Conservation (phyloP, 2,797 vertebrate genomes). For the Poecilia velifera region DNA sequence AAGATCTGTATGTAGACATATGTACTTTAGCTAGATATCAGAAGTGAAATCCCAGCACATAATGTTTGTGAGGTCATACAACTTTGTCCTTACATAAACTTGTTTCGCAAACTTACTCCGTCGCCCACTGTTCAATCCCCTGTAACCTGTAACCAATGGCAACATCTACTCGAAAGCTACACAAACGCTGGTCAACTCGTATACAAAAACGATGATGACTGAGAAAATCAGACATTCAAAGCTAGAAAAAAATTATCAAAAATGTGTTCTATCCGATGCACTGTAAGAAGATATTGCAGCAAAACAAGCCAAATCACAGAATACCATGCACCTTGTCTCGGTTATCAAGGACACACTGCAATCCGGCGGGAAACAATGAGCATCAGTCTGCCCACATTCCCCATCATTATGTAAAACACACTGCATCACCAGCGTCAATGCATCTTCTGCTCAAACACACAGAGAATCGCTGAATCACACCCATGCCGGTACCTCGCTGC, state of each 20-base stretch:
- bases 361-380: conserved; percentile 54
- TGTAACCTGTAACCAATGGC: conserved; percentile 72
- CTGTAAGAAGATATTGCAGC: conserved; percentile 27
- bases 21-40: conserved; percentile 5
- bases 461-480: conserved; percentile 46
- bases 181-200: conserved; percentile 50
- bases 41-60: conserved; percentile 13
- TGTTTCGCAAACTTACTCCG: conserved; percentile 55
- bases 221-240: conserved; percentile 31
- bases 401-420: conserved; percentile 64
- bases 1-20: conserved; percentile 4
- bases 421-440: conserved; percentile 60
- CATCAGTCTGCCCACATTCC: conserved; percentile 61
- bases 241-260: not conserved
- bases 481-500: conserved; percentile 83
- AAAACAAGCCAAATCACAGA: conserved; percentile 18
- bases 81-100: conserved; percentile 60
- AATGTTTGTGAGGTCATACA: conserved; percentile 6
- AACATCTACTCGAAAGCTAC: conserved; percentile 65
- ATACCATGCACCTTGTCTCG: conserved; percentile 53
- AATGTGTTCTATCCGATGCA: conserved; percentile 5
- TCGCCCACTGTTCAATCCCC: conserved; percentile 56
- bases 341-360: conserved; percentile 54
- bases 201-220: conserved; percentile 28
- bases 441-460: conserved; percentile 56